Percentiles rank a stretch among this genome's conserved stretches.
Conservation (phyloP, 2,797 vertebrate genomes). For the Lepilemur septentrionalis region DNA sequence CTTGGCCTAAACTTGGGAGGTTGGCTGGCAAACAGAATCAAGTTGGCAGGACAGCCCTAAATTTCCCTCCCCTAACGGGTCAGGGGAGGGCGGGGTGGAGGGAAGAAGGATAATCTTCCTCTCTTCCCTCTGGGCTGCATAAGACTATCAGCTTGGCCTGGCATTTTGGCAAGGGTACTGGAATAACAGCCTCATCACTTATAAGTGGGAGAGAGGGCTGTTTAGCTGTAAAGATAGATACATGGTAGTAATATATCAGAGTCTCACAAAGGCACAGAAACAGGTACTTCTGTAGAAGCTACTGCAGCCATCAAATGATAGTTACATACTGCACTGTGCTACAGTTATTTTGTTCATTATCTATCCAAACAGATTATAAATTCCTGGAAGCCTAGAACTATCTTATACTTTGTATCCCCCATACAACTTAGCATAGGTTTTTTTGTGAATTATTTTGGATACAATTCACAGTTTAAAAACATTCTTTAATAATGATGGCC, state of each 20-base stretch:
- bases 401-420: not conserved
- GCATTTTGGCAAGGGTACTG: conserved; percentile 51
- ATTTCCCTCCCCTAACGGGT: not conserved
- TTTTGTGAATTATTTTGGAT: not conserved
- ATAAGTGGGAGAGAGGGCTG: conserved; percentile 1
- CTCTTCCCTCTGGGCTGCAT: not conserved
- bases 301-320: not conserved
- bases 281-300: not conserved
- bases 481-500: not conserved
- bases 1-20: not conserved
- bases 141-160: not conserved
- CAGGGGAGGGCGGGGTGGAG: not conserved
- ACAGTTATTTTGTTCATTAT: conserved; percentile 31
- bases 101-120: not conserved
- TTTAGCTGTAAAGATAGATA: not conserved
- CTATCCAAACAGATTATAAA: conserved; percentile 19
- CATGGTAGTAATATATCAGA: not conserved
- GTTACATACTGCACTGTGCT: not conserved
- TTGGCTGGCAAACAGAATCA: not conserved
- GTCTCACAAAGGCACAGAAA: conserved; percentile 36
- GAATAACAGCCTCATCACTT: conserved; percentile 55
- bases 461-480: not conserved
- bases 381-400: conserved; percentile 50
- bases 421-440: not conserved
- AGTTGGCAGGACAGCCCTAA: not conserved